Evolutionary conservation across 2,888 invertebrate species (phyloP).

Genomic region (Ennomos erosarius): DNA sequence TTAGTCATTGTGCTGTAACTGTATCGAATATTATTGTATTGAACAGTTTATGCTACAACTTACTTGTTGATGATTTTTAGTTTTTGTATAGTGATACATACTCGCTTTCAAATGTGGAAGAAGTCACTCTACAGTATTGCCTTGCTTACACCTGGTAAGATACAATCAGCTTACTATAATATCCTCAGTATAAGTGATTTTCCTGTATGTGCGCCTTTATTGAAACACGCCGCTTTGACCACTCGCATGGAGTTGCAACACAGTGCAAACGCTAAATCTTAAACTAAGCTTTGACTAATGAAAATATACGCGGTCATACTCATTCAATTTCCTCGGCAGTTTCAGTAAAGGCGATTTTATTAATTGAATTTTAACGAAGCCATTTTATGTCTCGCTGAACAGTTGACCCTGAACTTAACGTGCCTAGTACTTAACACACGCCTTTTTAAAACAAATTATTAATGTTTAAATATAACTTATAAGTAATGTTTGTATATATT

Average conservation of each 20-base stretch:
- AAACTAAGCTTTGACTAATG: slow-evolving; percentile 45
- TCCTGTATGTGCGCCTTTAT: slow-evolving; percentile 73
- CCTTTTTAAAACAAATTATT: slow-evolving; percentile 6
- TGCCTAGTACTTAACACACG: slow-evolving; percentile 11
- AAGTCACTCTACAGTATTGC: slow-evolving; percentile 85
- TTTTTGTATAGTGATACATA: slow-evolving; percentile 83
- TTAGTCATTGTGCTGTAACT: slow-evolving; percentile 80
- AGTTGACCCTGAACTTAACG: slow-evolving; percentile 58
- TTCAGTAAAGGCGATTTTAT: slow-evolving; percentile 75
- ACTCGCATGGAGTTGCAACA: slow-evolving; percentile 56
- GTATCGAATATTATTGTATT: slow-evolving; percentile 72
- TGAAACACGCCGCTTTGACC: slow-evolving; percentile 71
- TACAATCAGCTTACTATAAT: slow-evolving; percentile 84
- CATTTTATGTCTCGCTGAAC: slow-evolving; percentile 67
- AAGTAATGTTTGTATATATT: slow-evolving; percentile 35
- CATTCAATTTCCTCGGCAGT: slow-evolving; percentile 58
- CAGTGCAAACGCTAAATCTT: slow-evolving; percentile 45
- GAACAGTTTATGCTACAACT: slow-evolving; percentile 82
- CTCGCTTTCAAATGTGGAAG: slow-evolving; percentile 85
- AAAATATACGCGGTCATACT: slow-evolving; percentile 21
- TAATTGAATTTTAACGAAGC: slow-evolving; percentile 75
- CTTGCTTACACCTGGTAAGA: slow-evolving; percentile 85
- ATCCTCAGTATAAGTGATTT: slow-evolving; percentile 82
- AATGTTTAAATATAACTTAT: not conserved
- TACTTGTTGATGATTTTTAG: slow-evolving; percentile 81